These are phyloP conservation scores for Alligator mississippiensis DNA, from an alignment of 2,113 vertebrate species.

Conservation along the genomic window DNA sequence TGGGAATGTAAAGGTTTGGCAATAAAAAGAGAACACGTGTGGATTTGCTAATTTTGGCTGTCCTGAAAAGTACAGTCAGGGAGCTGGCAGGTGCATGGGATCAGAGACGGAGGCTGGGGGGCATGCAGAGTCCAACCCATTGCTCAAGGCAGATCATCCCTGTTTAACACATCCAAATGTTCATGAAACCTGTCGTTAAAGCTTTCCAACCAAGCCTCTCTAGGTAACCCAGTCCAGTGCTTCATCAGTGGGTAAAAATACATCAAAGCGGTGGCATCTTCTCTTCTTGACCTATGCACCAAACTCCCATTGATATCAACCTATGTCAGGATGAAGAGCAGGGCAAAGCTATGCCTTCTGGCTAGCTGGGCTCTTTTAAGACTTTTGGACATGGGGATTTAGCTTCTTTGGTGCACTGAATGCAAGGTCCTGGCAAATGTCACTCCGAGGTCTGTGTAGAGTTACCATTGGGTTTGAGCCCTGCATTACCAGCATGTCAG, in stretches of 20 bases:
- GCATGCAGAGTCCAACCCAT: neutral
- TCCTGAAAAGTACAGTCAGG: neutral
- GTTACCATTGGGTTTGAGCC: neutral
- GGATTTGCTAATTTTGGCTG: neutral
- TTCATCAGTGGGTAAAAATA: too few species aligned
- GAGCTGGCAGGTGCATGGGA: neutral
- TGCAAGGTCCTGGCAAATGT: neutral
- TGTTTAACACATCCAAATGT: too few species aligned
- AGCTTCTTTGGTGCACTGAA: neutral
- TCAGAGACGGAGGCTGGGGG: rapidly evolving
- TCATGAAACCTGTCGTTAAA: too few species aligned
- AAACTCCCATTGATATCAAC: neutral
- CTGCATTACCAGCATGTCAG: neutral
- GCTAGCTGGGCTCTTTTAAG: neutral
- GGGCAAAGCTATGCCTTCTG: rapidly evolving
- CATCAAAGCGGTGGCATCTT: too few species aligned
- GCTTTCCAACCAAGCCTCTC: too few species aligned
- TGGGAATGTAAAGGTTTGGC: neutral
- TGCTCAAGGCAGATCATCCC: rapidly evolving
- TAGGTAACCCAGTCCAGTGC: too few species aligned
- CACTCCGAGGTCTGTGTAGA: neutral
- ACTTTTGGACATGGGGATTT: neutral
- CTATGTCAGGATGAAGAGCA: neutral
- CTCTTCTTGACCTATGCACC: neutral
- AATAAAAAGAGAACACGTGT: neutral